These are phyloP conservation scores for Tamandua tetradactyla DNA, from an alignment of 2,797 vertebrate genomes.

Conservation along the genomic window DNA sequence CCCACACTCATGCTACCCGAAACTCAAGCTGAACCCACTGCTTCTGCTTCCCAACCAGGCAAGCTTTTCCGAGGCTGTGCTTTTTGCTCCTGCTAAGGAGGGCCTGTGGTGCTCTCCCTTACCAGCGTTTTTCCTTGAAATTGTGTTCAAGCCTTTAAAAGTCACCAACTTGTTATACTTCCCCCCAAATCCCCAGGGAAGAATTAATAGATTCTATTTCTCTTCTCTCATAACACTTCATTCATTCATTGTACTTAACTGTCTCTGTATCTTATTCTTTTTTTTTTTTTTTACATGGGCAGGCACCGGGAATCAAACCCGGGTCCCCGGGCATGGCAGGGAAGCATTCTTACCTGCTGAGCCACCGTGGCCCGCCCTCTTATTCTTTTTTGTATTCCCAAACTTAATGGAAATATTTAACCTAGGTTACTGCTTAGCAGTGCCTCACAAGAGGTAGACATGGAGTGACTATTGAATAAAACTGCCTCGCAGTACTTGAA, in stretches of 20 bases:
- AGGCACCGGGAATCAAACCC: no score
- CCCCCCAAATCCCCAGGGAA: background rate
- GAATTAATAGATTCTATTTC: background rate
- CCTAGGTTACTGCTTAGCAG: background rate
- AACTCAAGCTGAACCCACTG: no score
- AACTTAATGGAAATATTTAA: background rate
- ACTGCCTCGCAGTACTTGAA: background rate
- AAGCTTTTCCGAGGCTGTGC: background rate
- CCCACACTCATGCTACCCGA: background rate
- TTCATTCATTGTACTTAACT: background rate
- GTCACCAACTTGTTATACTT: background rate
- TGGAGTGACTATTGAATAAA: background rate
- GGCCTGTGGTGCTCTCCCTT: background rate
- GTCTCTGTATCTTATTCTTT: background rate
- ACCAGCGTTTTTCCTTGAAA: background rate
- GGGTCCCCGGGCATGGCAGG: no score
- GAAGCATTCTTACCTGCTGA: no score
- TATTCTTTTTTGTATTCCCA: background rate
- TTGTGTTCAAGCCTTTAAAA: background rate
- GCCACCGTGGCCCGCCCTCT: no score
- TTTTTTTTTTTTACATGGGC: background rate
- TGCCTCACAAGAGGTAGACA: background rate
- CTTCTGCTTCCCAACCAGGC: accelerated
- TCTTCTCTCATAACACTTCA: background rate
- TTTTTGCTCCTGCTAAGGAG: no score